Evolutionary conservation across 1,140 invertebrate genomes (phyloP).

Genomic region (Drosophila kohkoa): DNA sequence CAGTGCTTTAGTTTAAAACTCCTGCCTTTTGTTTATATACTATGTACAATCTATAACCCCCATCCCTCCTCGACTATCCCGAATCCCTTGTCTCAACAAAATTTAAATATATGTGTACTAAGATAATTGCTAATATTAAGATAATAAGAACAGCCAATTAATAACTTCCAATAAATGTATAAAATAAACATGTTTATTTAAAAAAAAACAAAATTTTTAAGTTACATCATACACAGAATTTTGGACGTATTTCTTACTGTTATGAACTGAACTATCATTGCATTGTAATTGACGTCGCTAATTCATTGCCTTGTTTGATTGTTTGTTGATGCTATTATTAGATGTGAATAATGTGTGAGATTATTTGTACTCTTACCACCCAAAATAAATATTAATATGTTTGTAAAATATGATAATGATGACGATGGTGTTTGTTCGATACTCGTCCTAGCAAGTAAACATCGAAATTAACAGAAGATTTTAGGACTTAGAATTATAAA

Average conservation of each 20-base stretch:
- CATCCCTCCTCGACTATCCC: not conserved
- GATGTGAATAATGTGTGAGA: slow-evolving; percentile 56
- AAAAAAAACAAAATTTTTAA: slow-evolving; percentile 37
- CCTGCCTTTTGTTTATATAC: slow-evolving; percentile 38
- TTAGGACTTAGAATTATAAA: slow-evolving; percentile 60
- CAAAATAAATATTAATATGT: slow-evolving; percentile 51
- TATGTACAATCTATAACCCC: slow-evolving; percentile 10
- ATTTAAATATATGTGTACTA: slow-evolving; percentile 21
- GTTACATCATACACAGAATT: slow-evolving; percentile 56
- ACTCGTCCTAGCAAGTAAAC: slow-evolving; percentile 35
- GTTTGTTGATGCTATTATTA: slow-evolving; percentile 23
- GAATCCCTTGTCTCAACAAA: slow-evolving; percentile 17
- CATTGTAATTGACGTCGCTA: slow-evolving; percentile 72
- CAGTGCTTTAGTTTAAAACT: slow-evolving; percentile 66
- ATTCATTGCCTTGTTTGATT: slow-evolving; percentile 53
- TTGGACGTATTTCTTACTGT: slow-evolving; percentile 64
- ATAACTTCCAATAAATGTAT: slow-evolving; percentile 65
- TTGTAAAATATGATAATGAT: slow-evolving; percentile 59
- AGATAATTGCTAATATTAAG: slow-evolving; percentile 41
- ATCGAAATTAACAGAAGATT: slow-evolving; percentile 52
- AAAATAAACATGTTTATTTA: slow-evolving; percentile 78
- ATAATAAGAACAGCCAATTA: slow-evolving; percentile 48
- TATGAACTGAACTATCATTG: slow-evolving; percentile 47
- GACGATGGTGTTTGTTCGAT: not conserved
- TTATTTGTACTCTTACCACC: slow-evolving; percentile 75